A percentile compares a stretch with the other conserved stretches of the same genome.
Conservation (phyloP, 2,888 invertebrate genomes). For the Odontothrips loti region DNA sequence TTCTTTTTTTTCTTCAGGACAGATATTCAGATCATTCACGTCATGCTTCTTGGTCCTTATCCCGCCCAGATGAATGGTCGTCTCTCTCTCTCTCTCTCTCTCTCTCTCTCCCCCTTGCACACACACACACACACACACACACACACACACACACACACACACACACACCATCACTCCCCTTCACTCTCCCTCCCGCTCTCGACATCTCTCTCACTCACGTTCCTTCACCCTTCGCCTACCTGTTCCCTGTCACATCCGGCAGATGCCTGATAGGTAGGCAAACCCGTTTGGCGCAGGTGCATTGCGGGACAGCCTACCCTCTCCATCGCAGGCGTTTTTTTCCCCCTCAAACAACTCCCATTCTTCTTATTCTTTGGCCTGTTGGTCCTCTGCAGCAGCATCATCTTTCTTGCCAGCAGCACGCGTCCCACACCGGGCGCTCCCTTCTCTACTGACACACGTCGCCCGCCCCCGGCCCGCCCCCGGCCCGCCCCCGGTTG, state of each 20-base stretch:
- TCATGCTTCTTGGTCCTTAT: constrained; percentile 16
- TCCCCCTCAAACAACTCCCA: not conserved
- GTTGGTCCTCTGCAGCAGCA: too few relatives aligned
- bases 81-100: too few relatives aligned
- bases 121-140: too few relatives aligned
- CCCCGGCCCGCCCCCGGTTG: not conserved
- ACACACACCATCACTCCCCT: not conserved
- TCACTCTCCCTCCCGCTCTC: not conserved
- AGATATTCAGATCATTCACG: not conserved
- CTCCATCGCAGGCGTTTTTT: not conserved
- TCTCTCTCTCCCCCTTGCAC: too few relatives aligned
- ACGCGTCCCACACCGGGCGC: too few relatives aligned
- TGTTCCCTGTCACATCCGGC: not conserved
- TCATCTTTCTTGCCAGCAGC: too few relatives aligned
- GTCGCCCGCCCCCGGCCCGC: not conserved
- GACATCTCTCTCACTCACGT: not conserved
- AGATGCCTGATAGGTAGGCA: not conserved
- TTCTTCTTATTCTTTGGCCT: not conserved
- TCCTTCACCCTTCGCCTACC: not conserved
- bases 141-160: too few relatives aligned
- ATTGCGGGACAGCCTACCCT: not conserved
- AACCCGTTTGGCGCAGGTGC: not conserved
- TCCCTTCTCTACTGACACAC: not conserved
- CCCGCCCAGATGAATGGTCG: not conserved
- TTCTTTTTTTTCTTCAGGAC: too few relatives aligned